Percentiles rank a stretch among this genome's conserved stretches.
Evolutionary conservation across 2,797 vertebrate genomes (phyloP).

Genomic region (Dermochelys coriacea): DNA sequence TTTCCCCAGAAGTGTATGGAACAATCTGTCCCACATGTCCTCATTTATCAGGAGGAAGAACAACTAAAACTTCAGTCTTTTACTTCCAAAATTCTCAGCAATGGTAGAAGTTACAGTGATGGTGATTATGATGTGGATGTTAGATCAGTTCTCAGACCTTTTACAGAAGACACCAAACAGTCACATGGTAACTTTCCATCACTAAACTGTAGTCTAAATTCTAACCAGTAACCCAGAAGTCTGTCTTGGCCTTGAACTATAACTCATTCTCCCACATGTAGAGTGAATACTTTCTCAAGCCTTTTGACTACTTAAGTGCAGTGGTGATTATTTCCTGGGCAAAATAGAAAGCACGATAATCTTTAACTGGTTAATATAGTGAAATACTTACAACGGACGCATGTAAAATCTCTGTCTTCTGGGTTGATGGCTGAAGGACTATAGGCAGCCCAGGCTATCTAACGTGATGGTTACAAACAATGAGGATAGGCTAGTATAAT

Average conservation of each 20-base stretch:
- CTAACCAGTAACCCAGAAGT: not conserved
- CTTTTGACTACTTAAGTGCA: not conserved
- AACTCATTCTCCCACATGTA: not conserved
- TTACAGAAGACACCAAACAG: not conserved
- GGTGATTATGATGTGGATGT: not conserved
- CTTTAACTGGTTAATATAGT: not conserved
- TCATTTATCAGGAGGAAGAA: not conserved
- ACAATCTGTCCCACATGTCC: not conserved
- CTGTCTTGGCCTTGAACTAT: not conserved
- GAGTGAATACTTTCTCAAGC: not conserved
- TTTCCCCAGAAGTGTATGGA: not conserved
- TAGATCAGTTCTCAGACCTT: not conserved
- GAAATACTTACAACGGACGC: not conserved
- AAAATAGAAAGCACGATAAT: not conserved
- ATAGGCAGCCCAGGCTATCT: not conserved
- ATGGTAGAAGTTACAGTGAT: not conserved
- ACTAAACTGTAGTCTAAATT: not conserved
- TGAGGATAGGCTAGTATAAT: not conserved
- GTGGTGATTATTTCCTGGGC: not conserved
- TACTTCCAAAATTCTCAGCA: not conserved
- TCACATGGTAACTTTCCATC: not conserved
- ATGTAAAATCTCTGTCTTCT: not conserved
- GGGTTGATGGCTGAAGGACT: not conserved
- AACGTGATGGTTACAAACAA: not conserved
- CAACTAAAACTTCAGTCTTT: not conserved